phyloP scores from a whole-genome alignment of 2,113 vertebrate genomes.

The Sakesphorus luctuosus region DNA sequence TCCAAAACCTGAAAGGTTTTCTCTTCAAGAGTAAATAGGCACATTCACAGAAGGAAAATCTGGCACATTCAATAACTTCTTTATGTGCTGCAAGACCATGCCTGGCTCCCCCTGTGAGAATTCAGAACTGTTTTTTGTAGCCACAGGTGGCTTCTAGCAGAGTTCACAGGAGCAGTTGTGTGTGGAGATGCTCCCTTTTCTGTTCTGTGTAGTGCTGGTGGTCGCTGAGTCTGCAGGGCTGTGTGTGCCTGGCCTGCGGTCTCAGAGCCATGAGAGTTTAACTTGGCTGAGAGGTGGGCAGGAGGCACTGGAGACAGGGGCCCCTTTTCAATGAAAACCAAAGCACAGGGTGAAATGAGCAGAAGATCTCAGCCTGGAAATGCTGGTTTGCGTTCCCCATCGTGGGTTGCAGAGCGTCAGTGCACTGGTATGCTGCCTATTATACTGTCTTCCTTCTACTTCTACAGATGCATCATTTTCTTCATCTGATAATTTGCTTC shows the following conservation, averaged over 20 bases:
- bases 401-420: conserved; percentile 43
- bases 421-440: conserved; percentile 57
- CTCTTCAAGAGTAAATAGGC: neutral
- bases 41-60: neutral
- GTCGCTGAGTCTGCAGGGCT: accelerated
- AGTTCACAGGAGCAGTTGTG: neutral
- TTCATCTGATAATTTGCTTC: conserved; percentile 34
- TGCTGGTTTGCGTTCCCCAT: neutral
- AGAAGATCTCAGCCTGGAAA: neutral
- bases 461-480: neutral
- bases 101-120: neutral
- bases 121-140: neutral
- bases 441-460: neutral
- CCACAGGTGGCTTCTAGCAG: neutral
- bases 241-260: neutral
- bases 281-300: neutral
- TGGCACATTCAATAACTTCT: neutral
- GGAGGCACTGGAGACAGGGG: neutral
- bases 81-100: neutral
- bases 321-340: neutral
- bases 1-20: neutral
- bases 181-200: neutral
- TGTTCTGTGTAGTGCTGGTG: neutral
- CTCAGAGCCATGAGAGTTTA: neutral
- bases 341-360: neutral